A percentile compares a stretch with the other conserved stretches of the same genome.
These are phyloP conservation scores for Rhea pennata DNA, from an alignment of 2,113 vertebrate genomes.

Conservation along the genomic window DNA sequence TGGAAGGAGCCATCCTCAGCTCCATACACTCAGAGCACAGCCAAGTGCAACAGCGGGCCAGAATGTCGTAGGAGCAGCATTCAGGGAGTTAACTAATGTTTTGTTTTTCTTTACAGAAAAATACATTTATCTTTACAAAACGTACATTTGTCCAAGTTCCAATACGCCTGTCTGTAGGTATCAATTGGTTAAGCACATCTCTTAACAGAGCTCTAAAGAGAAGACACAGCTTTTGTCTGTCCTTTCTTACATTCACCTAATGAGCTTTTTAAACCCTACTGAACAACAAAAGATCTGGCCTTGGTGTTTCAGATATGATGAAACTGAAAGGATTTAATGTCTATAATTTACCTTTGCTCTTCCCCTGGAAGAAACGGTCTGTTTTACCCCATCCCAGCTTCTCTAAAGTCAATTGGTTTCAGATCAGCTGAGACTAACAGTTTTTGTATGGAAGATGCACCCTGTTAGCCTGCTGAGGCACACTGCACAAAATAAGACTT, in stretches of 20 bases:
- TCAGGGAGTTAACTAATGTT: background rate
- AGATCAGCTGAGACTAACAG: background rate
- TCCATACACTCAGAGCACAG: background rate
- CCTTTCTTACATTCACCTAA: background rate
- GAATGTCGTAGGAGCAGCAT: background rate
- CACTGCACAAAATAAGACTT: background rate
- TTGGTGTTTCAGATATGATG: background rate
- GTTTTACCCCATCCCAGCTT: background rate
- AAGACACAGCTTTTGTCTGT: background rate
- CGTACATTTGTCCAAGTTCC: background rate
- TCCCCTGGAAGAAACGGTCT: background rate
- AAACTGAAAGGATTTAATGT: background rate
- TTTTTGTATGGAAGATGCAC: background rate
- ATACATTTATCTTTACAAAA: background rate
- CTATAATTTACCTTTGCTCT: background rate
- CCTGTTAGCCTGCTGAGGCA: background rate
- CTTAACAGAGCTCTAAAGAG: background rate
- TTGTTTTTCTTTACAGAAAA: background rate
- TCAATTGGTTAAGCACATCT: background rate
- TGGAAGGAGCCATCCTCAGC: background rate
- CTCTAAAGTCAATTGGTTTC: background rate
- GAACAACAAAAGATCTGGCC: background rate
- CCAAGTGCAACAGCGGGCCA: background rate
- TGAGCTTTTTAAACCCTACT: background rate
- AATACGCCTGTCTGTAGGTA: background rate